Evolutionary conservation across 2,888 invertebrate species (phyloP).

Genomic region (Sminthurinus aureus): DNA sequence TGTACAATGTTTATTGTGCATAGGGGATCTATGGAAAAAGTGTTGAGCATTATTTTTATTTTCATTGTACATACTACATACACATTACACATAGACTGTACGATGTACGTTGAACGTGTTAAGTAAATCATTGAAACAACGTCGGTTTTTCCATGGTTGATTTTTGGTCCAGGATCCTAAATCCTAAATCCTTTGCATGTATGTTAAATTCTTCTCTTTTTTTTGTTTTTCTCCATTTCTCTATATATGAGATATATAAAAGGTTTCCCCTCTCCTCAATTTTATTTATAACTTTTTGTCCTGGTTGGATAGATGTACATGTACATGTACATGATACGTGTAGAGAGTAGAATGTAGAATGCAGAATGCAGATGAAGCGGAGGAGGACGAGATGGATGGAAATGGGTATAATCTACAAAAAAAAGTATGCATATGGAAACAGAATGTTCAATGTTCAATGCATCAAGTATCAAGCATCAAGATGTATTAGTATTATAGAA

Average conservation of each 20-base stretch:
- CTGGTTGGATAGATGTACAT: neutral
- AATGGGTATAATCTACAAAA: neutral
- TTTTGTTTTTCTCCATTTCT: neutral
- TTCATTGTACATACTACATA: too few relatives aligned
- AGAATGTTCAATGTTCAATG: slow-evolving; percentile 21
- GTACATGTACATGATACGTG: slow-evolving; percentile 41
- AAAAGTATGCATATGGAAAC: slow-evolving; percentile 8
- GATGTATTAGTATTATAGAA: neutral
- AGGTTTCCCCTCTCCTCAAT: slow-evolving; percentile 5
- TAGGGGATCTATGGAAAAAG: too few relatives aligned
- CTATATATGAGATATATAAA: too few relatives aligned
- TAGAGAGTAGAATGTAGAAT: too few relatives aligned
- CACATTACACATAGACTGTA: too few relatives aligned
- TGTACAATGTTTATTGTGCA: too few relatives aligned
- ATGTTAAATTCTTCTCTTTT: neutral
- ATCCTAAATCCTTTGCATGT: too few relatives aligned
- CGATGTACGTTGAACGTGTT: too few relatives aligned
- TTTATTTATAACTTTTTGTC: slow-evolving; percentile 36
- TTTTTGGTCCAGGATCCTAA: slow-evolving; percentile 13
- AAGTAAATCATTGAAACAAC: neutral
- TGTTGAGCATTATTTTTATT: too few relatives aligned
- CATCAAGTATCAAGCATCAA: neutral
- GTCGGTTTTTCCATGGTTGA: slow-evolving; percentile 18
- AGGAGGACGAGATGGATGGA: slow-evolving; percentile 18
- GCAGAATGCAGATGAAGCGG: slow-evolving; percentile 42